Evolutionary conservation across 2,797 vertebrate genomes (phyloP), one percentile per base, ranked within the genome.

Genomic region (Channallabes apus): DNA sequence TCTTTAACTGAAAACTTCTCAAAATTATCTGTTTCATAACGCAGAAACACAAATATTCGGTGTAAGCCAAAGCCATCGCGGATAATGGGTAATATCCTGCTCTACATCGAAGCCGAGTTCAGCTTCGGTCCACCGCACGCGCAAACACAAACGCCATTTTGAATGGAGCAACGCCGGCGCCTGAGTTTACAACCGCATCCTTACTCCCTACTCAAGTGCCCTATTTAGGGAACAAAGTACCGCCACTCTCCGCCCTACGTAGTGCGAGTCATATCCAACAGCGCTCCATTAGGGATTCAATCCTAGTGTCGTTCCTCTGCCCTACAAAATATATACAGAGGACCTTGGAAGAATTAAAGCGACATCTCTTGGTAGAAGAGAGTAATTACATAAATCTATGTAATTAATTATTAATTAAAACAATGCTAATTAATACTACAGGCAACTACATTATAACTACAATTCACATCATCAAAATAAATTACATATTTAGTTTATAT

Each of bases 91-190:
- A 3, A 15, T 38, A 24, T 9, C 29, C 75, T 3, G 56, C 75
- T 1, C 56, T 6, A 12, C 5, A 17, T 17, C 22, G 22, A 15
- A 51, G 41, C 38, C 12, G 11, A 51, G 69, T 0, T 59, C 2
- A 82, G 72, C 82, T 32, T 24, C 14, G 83, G 27, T 86, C 80
- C 71, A 86, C 88, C 86, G 87, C 90, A 85, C 84, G 64, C 82
- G 87, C 90, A 78, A 87, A 12, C 76, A 83, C 89, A 88, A 79
- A 87, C 90, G 94, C 94, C 94, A 95, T 95, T 91, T 95, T 95
- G 92, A 93, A 93, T 93, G 85, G 86, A 84, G 75, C 93, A 93
- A 94, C 93, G 94, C 94, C 93, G 75, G 93, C 41, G 67, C 65
- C 76, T 87, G 27, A 22, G 27, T 35, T 78, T 15, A 41, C 35